A percentile compares a stretch with the other conserved stretches of the same genome.
phyloP scores from a whole-genome alignment of 1,140 invertebrate genomes.

The Heliconius eleuchia region DNA sequence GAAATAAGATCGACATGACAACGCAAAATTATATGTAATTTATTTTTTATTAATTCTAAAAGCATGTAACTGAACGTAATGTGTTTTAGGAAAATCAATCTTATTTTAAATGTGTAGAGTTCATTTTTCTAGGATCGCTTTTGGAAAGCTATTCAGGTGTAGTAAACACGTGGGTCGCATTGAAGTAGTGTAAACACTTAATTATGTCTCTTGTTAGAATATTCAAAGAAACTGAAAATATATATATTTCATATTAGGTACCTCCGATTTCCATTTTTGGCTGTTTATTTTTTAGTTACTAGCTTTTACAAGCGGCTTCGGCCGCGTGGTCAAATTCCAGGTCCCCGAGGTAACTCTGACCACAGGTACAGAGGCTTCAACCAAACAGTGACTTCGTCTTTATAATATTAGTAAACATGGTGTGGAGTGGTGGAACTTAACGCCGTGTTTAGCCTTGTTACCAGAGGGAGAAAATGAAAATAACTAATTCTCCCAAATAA shows the following conservation, averaged over 20 bases:
- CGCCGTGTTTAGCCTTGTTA: not conserved
- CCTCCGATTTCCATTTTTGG: not conserved
- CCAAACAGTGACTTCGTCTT: too few species aligned
- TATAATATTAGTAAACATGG: too few species aligned
- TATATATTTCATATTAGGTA: not conserved
- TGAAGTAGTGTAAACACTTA: constrained; percentile 9
- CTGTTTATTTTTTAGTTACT: not conserved
- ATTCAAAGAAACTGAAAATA: not conserved
- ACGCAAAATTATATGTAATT: not conserved
- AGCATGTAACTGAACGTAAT: not conserved
- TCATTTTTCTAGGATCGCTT: not conserved
- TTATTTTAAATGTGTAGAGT: not conserved
- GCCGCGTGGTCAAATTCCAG: too few species aligned
- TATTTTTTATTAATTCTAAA: not conserved
- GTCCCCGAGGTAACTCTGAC: too few species aligned
- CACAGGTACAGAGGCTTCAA: too few species aligned
- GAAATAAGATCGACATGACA: constrained; percentile 3
- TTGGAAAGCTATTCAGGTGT: not conserved
- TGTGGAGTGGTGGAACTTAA: not conserved
- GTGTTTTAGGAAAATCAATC: not conserved
- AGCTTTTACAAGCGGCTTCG: not conserved
- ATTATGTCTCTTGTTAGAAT: constrained; percentile 11
- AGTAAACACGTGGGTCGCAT: not conserved
- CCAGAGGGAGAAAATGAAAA: not conserved
- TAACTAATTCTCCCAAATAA: not conserved